phyloP scores from a whole-genome alignment of 2,797 vertebrate species.

The Lacerta viridis region DNA sequence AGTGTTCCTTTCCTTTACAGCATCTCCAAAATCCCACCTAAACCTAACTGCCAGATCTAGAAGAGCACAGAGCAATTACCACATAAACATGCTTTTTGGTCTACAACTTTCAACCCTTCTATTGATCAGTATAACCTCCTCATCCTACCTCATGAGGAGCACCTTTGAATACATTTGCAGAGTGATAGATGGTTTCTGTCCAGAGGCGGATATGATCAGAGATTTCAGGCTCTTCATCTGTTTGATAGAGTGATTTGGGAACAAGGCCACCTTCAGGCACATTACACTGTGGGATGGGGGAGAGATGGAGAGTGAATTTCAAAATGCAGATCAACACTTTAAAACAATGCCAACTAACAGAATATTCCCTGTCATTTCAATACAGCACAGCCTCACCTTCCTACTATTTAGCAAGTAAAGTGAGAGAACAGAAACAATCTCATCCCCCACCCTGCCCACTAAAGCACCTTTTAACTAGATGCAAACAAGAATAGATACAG shows the following conservation, averaged over 20 bases:
- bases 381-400: background rate
- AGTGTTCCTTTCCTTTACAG: background rate
- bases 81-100: no score
- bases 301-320: background rate
- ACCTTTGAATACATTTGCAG: conserved; percentile 80
- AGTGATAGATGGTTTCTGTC: conserved; percentile 86
- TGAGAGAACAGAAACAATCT: background rate
- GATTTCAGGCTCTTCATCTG: conserved; percentile 79
- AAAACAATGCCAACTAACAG: no score
- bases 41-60: background rate
- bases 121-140: background rate
- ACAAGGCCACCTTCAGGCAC: conserved; percentile 86
- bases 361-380: background rate
- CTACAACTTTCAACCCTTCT: background rate
- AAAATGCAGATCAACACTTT: background rate
- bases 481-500: background rate
- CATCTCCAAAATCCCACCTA: background rate
- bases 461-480: background rate
- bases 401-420: background rate
- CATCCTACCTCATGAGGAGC: conserved; percentile 84
- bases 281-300: conserved; percentile 77
- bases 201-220: conserved; percentile 81
- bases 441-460: background rate
- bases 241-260: conserved; percentile 85
- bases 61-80: rapidly evolving